Evolutionary conservation across 2,888 invertebrate species (phyloP).

Genomic region (Strigamia crassipes): DNA sequence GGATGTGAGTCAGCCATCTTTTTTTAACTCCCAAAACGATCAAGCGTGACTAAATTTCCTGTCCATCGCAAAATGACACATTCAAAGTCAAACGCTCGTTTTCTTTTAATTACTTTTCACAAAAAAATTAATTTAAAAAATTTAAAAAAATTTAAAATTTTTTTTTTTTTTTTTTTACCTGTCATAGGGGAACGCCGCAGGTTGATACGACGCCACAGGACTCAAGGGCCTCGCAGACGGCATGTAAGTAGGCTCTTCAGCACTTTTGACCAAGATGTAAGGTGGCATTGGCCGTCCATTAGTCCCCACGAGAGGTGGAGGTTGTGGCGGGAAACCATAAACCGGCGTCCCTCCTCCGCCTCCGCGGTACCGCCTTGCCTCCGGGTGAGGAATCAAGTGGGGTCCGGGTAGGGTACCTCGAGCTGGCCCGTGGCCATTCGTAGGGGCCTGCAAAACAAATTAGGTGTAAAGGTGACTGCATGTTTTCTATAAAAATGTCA

Average conservation of each 20-base stretch:
- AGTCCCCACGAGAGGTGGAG: slow-evolving; percentile 47
- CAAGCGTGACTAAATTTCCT: slow-evolving; percentile 31
- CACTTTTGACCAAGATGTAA: slow-evolving; percentile 50
- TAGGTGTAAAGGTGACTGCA: neutral
- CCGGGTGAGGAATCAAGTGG: slow-evolving; percentile 48
- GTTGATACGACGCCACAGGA: slow-evolving; percentile 68
- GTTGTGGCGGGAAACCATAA: slow-evolving; percentile 45
- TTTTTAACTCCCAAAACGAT: neutral
- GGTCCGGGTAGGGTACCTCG: slow-evolving; percentile 23
- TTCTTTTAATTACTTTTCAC: neutral
- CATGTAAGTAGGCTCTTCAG: slow-evolving; percentile 53
- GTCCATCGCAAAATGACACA: slow-evolving; percentile 2
- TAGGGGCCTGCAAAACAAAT: neutral
- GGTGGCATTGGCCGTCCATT: slow-evolving; percentile 50
- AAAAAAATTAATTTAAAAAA: neutral
- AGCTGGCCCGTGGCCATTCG: neutral
- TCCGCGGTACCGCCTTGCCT: slow-evolving; percentile 51
- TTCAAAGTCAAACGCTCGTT: neutral
- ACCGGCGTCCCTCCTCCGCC: slow-evolving; percentile 12
- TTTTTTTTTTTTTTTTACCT: slow-evolving; percentile 58
- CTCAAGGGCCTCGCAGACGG: slow-evolving; percentile 58
- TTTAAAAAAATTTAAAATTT: neutral
- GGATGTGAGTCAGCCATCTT: slow-evolving; percentile 25
- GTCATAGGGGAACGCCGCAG: slow-evolving; percentile 66
- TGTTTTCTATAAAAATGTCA: neutral